Evolutionary conservation across 2,113 vertebrate species (phyloP), one percentile per base, ranked within the genome.

Genomic region (Herpetotheres cachinnans): DNA sequence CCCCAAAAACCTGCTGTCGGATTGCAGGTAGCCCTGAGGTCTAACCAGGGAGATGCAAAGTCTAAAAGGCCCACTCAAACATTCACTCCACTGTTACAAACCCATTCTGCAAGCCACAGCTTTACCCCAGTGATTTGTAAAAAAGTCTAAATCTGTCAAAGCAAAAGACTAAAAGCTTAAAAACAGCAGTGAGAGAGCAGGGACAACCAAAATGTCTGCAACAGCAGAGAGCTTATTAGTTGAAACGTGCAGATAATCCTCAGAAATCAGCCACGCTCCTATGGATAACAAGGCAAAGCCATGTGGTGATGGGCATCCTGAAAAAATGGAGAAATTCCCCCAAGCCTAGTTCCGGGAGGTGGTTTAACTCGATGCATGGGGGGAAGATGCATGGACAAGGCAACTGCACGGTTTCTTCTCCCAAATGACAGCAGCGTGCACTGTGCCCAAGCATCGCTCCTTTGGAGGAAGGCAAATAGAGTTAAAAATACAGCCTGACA

Each of bases 271-370:
- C 26, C 85, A 61, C 3, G 2, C 46, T 95, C 70, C 72, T 30
- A 19, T 1, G 5, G 61, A 92, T 44, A 88, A 36, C 8, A 65
- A 86, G 66, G 38, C 66, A 91, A 72, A 93, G 47, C 42, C 8
- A 1, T 13, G 36, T 76, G 58, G 30, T 42, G n/a, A 79, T 40
- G 44, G 21, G 21, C 11, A 42, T 55, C 44, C 92, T 83, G 79
- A 88, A 59, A 86, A 52, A 65, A 56, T 11, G 10, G 42, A 86
- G 74, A 40, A 22, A 52, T 66, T 46, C 38, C 11, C 32, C 22
- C 0, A 0, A 69, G 32, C n/a, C 56, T 11, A 10, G 7, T 13
- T 40, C n/a, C 1, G 0, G 32, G 32, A 59, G 27, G 13, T 63
- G 52, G 19, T 71, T 91, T 79, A 38, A 47, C 49, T 76, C 4